Percentiles rank a stretch among this genome's conserved stretches.
Conservation (phyloP, 2,797 vertebrate genomes). For the Epinephelus malabaricus region DNA sequence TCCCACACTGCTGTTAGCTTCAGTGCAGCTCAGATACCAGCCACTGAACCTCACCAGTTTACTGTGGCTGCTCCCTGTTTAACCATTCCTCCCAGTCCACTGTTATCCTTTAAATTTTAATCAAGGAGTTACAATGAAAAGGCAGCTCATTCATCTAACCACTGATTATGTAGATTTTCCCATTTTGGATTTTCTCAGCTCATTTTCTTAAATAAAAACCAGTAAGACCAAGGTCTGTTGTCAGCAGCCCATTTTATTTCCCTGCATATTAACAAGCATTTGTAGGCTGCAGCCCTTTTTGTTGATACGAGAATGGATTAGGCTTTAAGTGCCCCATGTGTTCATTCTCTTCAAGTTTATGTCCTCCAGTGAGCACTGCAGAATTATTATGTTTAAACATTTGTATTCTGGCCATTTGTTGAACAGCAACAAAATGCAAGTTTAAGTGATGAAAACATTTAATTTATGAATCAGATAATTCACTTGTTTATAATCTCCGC, state of each 20-base stretch:
- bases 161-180: not conserved
- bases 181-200: not conserved
- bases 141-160: not conserved
- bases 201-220: not conserved
- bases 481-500: not conserved
- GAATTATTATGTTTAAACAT: constrained; percentile 4
- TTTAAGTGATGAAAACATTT: not conserved
- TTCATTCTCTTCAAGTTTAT: constrained; percentile 4
- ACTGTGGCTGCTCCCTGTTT: not conserved
- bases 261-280: not conserved
- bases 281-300: not conserved
- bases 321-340: not conserved
- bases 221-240: not conserved
- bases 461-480: not conserved
- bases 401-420: not conserved
- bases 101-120: not conserved
- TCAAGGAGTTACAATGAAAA: not conserved
- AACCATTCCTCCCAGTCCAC: not conserved
- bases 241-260: not conserved
- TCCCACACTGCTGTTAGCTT: not conserved
- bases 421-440: not conserved
- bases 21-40: not conserved
- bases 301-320: not conserved
- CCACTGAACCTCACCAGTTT: not conserved
- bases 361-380: not conserved